phyloP scores from a whole-genome alignment of 64 coral and sea anemone genomes.

The Catalaphyllia jardinei region DNA sequence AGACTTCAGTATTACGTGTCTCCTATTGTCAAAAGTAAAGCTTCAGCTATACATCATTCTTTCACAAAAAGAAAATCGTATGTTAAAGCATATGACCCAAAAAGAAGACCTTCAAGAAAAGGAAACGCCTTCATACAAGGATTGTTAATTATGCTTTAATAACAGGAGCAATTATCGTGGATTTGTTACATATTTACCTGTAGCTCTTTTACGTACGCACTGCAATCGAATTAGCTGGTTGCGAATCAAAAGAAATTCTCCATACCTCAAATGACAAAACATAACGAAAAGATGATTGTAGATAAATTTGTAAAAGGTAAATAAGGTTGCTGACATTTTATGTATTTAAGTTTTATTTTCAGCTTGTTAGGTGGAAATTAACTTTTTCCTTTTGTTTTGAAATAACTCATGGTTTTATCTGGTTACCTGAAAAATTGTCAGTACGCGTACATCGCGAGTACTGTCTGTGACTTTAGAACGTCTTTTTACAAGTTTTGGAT shows the following conservation, averaged over 20 bases:
- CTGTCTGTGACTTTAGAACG: too few species aligned
- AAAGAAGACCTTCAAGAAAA: neutral
- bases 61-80: neutral
- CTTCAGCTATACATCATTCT: neutral
- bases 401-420: neutral
- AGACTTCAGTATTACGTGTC: neutral
- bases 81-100: neutral
- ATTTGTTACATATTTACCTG: too few species aligned
- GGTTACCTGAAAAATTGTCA: neutral
- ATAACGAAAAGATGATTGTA: too few species aligned
- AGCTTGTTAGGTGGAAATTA: too few species aligned
- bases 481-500: neutral
- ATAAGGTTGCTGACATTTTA: too few species aligned
- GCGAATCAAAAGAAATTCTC: too few species aligned
- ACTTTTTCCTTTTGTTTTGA: neutral
- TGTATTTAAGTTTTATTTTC: neutral
- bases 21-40: neutral
- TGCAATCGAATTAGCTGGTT: too few species aligned
- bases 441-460: too few species aligned
- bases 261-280: too few species aligned
- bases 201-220: too few species aligned
- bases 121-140: neutral
- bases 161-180: too few species aligned
- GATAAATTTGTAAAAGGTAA: too few species aligned
- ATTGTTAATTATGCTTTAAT: neutral